Evolutionary conservation across 2,797 vertebrate species (phyloP), one percentile per base, ranked within the genome.

Genomic region (Mycteria americana): DNA sequence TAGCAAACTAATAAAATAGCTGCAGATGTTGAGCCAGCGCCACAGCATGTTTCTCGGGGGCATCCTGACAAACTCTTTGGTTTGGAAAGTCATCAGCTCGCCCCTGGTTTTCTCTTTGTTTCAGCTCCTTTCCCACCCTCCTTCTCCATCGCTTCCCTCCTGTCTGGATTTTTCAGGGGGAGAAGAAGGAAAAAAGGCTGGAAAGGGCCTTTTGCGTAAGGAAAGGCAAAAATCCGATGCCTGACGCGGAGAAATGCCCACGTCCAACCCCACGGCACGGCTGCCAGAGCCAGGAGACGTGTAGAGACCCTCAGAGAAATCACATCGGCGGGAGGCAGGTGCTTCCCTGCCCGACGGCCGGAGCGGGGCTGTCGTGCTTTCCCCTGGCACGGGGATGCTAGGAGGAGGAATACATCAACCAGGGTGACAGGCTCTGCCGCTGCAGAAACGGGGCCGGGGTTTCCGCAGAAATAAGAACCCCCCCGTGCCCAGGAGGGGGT

Each of bases 1-100:
- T 92, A 85, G 77, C 80, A 85, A 79, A 76, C 70, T 68, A 50
- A 93, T 92, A 92, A 96, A 96, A 78, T 10, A 30, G 30, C 63
- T 69, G 94, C 94, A 96, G 94, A 91, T 95, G 92, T 79, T 46
- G 5, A 86, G 85, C 23, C 0, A 0, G 24, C 0, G 0, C 64
- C 60, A 41, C 75, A 57, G 18, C 1, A 0, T 2, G 18, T 41
- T 88, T 85, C 87, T 88, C 25, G 2, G 78, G 51, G 80, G 22
- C 69, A 78, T 33, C 77, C 69, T 9, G 43, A 78, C 8, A 28
- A 89, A 93, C 73, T 45, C 78, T 28, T 53, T 0, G 1, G 6
- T 50, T 87, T 81, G 63, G 73, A 33, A 93, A 92, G 70, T 5
- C 54, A 75, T 6, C 7, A 2, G 13, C 45, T 73, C 2, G 0